These are phyloP conservation scores for Monopis laevigella DNA, from an alignment of 2,888 invertebrate species.

Conservation along the genomic window DNA sequence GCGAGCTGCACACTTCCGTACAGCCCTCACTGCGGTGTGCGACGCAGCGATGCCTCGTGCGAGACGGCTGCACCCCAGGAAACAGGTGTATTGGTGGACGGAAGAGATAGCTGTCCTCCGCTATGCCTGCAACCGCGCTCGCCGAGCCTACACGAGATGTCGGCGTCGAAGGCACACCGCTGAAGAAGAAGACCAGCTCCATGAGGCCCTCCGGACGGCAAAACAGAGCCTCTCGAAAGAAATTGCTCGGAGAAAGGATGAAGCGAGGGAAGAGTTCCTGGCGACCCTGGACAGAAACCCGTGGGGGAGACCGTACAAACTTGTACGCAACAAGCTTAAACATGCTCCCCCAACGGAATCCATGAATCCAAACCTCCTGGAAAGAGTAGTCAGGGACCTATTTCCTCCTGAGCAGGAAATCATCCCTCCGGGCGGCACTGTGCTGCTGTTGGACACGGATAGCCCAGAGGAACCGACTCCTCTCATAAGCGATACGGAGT, in stretches of 20 bases:
- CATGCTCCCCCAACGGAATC: no score
- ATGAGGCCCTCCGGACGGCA: no score
- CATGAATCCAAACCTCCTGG: no score
- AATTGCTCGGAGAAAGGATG: no score
- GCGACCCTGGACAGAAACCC: no score
- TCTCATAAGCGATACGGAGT: neutral
- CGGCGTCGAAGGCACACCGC: neutral
- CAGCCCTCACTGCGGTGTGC: neutral
- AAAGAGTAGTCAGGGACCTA: neutral
- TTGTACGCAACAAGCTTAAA: no score
- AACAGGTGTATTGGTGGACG: neutral
- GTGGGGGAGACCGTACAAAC: no score
- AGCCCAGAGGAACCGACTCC: neutral
- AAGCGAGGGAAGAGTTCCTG: no score
- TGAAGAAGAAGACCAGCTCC: neutral
- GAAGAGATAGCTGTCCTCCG: neutral
- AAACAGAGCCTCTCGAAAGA: no score
- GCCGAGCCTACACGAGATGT: neutral
- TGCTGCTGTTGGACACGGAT: neutral
- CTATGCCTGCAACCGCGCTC: no score
- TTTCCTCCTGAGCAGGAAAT: neutral
- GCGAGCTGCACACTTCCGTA: neutral
- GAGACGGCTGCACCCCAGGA: neutral
- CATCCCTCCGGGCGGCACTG: neutral
- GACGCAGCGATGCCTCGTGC: neutral